phyloP scores from a whole-genome alignment of 2,797 vertebrate genomes.

The Protosalanx chinensis region DNA sequence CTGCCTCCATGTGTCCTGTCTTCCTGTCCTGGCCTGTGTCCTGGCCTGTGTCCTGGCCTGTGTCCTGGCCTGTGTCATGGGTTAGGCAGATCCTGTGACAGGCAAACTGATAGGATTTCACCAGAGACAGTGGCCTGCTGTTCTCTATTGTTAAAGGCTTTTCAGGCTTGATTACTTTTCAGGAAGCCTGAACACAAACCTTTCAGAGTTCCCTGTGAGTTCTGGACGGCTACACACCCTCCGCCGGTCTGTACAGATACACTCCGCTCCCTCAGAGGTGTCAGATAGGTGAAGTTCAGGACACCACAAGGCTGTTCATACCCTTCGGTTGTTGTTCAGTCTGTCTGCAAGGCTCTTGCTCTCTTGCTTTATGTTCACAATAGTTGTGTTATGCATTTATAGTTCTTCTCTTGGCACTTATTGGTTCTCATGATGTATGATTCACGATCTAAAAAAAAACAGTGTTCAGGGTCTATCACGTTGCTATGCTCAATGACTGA shows the following conservation, averaged over 20 bases:
- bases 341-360: not conserved
- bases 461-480: too few relatives aligned
- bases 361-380: not conserved
- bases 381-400: not conserved
- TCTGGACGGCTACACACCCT: not conserved
- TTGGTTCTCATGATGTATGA: too few relatives aligned
- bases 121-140: conserved; percentile 15
- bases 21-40: not conserved
- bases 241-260: too few relatives aligned
- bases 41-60: not conserved
- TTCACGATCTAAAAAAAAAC: too few relatives aligned
- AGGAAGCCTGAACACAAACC: not conserved
- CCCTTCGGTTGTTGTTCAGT: too few relatives aligned
- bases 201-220: not conserved
- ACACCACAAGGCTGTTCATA: too few relatives aligned
- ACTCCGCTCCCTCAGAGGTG: too few relatives aligned
- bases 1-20: too few relatives aligned
- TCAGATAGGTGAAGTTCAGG: too few relatives aligned
- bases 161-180: not conserved
- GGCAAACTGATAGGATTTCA: conserved; percentile 3
- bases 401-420: too few relatives aligned
- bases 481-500: too few relatives aligned
- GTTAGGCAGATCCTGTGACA: conserved; percentile 1
- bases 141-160: conserved; percentile 1
- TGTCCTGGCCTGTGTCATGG: not conserved